Conservation (phyloP, 2,113 vertebrate genomes). For the Megaleporinus macrocephalus region DNA sequence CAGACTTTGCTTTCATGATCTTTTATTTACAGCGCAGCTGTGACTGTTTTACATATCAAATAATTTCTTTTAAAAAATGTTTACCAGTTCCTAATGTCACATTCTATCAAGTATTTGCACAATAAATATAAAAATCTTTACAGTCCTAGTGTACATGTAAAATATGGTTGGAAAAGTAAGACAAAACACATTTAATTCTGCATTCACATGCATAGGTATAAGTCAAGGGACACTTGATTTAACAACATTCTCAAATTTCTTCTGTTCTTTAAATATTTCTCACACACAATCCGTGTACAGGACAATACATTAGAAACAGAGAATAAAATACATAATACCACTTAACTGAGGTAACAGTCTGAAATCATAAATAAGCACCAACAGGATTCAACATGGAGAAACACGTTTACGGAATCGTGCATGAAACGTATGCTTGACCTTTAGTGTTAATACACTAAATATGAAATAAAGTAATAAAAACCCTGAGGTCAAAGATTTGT, state of each 20-base stretch:
- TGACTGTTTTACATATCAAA: neutral
- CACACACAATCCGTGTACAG: neutral
- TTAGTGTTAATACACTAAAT: neutral
- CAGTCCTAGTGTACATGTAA: conserved; percentile 3
- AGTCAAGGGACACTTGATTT: neutral
- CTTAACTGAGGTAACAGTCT: conserved; percentile 22
- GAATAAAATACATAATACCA: conserved; percentile 14
- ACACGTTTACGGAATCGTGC: conserved; percentile 11
- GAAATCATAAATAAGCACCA: conserved; percentile 39
- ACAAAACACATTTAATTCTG: neutral
- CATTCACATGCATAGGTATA: neutral
- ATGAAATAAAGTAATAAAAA: conserved; percentile 17
- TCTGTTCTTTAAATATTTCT: neutral
- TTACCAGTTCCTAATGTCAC: neutral
- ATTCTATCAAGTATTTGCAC: neutral
- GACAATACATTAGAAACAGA: conserved; percentile 23
- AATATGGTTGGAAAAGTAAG: neutral
- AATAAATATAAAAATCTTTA: conserved; percentile 32
- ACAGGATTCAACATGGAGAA: conserved; percentile 15
- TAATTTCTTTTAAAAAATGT: neutral
- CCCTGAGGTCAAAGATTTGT: neutral
- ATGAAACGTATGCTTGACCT: conserved; percentile 8
- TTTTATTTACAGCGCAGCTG: conserved; percentile 8
- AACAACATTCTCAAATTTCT: too few relatives aligned
- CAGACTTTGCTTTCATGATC: neutral